Percentiles rank a stretch among this genome's conserved stretches.
Evolutionary conservation across 2,888 invertebrate genomes (phyloP).

Genomic region (Criorhina ranunculi): DNA sequence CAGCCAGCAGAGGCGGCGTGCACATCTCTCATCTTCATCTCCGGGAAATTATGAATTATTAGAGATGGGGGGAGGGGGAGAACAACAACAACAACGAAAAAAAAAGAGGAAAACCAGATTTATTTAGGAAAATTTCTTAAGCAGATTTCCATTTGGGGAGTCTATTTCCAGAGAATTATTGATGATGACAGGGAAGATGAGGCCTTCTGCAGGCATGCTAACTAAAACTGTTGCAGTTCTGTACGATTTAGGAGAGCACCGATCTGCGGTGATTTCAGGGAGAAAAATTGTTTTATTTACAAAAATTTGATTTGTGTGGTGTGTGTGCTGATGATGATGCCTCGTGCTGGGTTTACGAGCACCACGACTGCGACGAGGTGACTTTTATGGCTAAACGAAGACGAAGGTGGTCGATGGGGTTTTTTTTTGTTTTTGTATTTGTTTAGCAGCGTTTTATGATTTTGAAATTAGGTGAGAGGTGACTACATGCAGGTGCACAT

Average conservation of each 20-base stretch:
- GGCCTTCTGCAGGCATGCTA: not conserved
- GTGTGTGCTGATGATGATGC: conserved; percentile 10
- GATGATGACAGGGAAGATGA: conserved; percentile 28
- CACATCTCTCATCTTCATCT: conserved; percentile 38
- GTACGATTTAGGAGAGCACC: conserved; percentile 56
- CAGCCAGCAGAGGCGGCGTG: no score
- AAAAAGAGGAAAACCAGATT: conserved; percentile 31
- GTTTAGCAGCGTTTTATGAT: conserved; percentile 52
- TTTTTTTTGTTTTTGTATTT: no score
- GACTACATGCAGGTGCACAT: conserved; percentile 57
- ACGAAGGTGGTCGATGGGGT: conserved; percentile 26
- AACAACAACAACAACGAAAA: no score
- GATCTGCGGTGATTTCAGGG: conserved; percentile 38
- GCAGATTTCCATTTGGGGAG: conserved; percentile 66
- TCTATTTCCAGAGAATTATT: conserved; percentile 69
- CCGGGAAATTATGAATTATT: conserved; percentile 72
- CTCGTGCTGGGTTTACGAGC: conserved; percentile 41
- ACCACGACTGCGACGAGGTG: not conserved
- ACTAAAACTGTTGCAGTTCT: conserved; percentile 55
- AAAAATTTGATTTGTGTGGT: conserved; percentile 73
- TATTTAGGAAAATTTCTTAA: conserved; percentile 71
- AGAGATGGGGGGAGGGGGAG: conserved; percentile 3
- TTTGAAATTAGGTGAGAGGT: conserved; percentile 58
- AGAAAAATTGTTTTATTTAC: conserved; percentile 73
- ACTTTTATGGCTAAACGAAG: conserved; percentile 29